phyloP scores from a whole-genome alignment of 2,797 vertebrate species.

The Carapus acus region DNA sequence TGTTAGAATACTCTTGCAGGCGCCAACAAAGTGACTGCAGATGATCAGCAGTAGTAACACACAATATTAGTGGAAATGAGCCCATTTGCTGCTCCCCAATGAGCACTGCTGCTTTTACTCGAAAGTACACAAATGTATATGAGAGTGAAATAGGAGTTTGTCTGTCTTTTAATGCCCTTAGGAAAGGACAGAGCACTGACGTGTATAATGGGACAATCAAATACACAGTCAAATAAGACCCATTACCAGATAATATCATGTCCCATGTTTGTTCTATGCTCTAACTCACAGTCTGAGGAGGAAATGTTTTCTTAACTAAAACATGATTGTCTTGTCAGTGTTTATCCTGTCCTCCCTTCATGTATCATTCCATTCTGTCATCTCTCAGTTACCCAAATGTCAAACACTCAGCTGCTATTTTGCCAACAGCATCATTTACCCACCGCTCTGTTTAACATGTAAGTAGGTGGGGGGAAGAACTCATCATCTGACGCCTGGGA shows the following conservation, averaged over 20 bases:
- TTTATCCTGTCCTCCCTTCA: slow-evolving; percentile 52
- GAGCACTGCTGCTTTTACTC: no score
- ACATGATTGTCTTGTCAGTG: slow-evolving; percentile 44
- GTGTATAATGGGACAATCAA: no score
- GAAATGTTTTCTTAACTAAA: slow-evolving; percentile 44
- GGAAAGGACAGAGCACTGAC: no score
- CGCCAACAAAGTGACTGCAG: slow-evolving; percentile 27
- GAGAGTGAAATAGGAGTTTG: no score
- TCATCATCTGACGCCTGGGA: no score
- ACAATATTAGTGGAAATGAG: slow-evolving; percentile 50
- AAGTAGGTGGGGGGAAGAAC: slow-evolving; percentile 19
- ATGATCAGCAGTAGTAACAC: slow-evolving; percentile 54
- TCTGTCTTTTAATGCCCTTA: no score
- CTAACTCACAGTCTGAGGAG: slow-evolving; percentile 24
- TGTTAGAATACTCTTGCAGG: slow-evolving; percentile 23
- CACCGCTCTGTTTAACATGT: slow-evolving; percentile 42
- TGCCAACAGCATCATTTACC: slow-evolving; percentile 34
- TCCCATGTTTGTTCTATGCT: no score
- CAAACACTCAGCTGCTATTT: slow-evolving; percentile 61
- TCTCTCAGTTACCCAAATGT: slow-evolving; percentile 67
- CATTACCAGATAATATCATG: slow-evolving; percentile 42
- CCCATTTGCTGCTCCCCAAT: slow-evolving; percentile 31
- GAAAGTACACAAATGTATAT: no score
- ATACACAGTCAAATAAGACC: slow-evolving; percentile 35
- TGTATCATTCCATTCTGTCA: slow-evolving; percentile 69